Conservation (phyloP, 2,113 vertebrate species). For the Accipiter cooperii region DNA sequence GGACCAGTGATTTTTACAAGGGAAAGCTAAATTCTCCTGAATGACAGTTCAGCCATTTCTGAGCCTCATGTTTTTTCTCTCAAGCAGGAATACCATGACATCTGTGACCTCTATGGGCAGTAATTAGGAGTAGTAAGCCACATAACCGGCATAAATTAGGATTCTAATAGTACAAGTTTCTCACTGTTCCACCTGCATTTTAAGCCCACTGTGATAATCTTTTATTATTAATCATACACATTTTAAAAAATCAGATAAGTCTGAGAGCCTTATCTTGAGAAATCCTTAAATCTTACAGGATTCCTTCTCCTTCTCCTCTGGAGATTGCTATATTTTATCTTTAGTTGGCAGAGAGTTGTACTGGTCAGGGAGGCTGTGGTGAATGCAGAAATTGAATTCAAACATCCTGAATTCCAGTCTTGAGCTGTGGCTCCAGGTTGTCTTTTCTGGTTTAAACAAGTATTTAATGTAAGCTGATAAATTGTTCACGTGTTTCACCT, state of each 20-base stretch:
- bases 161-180: background rate
- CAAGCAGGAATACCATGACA: background rate
- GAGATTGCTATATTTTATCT: background rate
- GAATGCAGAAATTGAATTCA: background rate
- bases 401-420: background rate
- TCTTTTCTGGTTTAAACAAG: background rate
- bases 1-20: background rate
- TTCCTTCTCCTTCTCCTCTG: background rate
- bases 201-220: background rate
- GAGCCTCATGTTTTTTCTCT: background rate
- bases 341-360: background rate
- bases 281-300: background rate
- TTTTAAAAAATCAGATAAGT: background rate
- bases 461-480: background rate
- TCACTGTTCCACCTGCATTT: background rate
- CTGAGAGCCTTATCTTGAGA: background rate
- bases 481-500: background rate
- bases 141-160: background rate
- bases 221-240: background rate
- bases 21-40: background rate
- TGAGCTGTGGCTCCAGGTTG: background rate
- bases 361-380: background rate
- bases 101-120: background rate
- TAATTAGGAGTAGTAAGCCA: background rate
- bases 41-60: background rate